These are phyloP conservation scores for Poliocrania exsul DNA, from an alignment of 2,797 vertebrate genomes.

Conservation along the genomic window DNA sequence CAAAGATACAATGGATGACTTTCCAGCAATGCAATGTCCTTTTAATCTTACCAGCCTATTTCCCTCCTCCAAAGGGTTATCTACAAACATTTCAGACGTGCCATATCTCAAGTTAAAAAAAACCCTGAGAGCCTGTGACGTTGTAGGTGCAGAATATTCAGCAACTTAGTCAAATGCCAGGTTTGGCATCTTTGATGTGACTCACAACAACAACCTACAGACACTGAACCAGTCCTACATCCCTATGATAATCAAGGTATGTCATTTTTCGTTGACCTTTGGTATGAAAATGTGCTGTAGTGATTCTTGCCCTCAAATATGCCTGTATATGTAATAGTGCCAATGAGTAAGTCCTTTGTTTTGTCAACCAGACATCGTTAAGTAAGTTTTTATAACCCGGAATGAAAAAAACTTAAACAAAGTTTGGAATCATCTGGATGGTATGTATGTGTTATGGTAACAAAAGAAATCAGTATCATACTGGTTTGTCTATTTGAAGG, in stretches of 20 bases:
- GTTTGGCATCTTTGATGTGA: neutral
- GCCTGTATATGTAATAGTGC: constrained; percentile 4
- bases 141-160: neutral
- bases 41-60: neutral
- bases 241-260: neutral
- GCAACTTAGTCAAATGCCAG: neutral
- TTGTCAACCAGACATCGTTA: constrained; percentile 15
- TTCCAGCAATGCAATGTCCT: neutral
- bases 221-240: neutral
- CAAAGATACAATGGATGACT: neutral
- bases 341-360: neutral
- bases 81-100: neutral
- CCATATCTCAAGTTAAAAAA: neutral
- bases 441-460: constrained; percentile 22
- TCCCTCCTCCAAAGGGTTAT: neutral
- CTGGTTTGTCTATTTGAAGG: neutral
- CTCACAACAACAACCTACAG: neutral
- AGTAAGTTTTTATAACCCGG: neutral
- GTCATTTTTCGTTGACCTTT: neutral
- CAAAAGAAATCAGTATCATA: neutral
- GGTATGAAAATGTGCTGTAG: neutral
- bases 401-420: constrained; percentile 35
- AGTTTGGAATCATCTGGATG: constrained; percentile 14
- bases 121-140: neutral
- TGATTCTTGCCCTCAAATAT: neutral